These are phyloP conservation scores for Melopsittacus undulatus DNA, from an alignment of 2,797 vertebrate species.

Conservation along the genomic window DNA sequence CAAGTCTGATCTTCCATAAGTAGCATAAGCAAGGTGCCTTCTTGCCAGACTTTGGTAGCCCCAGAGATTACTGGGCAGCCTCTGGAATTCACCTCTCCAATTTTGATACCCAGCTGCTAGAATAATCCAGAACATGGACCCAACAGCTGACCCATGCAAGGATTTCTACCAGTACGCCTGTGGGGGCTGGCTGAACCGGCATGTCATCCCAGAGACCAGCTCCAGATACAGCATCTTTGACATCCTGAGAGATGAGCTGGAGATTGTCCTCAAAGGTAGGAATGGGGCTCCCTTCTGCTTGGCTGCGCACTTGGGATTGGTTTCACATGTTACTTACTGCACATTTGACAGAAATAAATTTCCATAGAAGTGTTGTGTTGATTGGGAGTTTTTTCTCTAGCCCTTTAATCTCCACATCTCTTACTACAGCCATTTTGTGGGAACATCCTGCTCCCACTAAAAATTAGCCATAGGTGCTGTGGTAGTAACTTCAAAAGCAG, in stretches of 20 bases:
- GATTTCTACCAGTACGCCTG: slow-evolving; percentile 97
- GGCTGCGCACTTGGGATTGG: not conserved
- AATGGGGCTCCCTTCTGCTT: not conserved
- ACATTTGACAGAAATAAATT: not conserved
- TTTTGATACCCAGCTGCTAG: slow-evolving; percentile 83
- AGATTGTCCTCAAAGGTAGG: slow-evolving; percentile 94
- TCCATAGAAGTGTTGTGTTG: not conserved
- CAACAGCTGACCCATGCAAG: slow-evolving; percentile 84
- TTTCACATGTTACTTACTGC: not conserved
- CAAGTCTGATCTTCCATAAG: not conserved
- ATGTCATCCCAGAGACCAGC: slow-evolving; percentile 94
- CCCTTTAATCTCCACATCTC: slow-evolving; percentile 17
- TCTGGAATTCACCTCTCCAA: not conserved
- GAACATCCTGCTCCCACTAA: not conserved
- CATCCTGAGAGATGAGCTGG: slow-evolving; percentile 91
- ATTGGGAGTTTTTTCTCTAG: not conserved
- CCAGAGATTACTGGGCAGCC: not conserved
- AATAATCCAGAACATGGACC: slow-evolving; percentile 94
- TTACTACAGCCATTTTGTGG: not conserved
- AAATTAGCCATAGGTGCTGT: not conserved
- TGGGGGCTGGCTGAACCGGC: slow-evolving; percentile 90
- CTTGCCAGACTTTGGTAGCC: not conserved
- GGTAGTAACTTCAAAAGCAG: not conserved
- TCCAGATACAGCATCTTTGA: slow-evolving; percentile 94
- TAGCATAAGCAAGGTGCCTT: not conserved